phyloP scores from a whole-genome alignment of 2,797 vertebrate species.

The Phrynocephalus guinanensis region DNA sequence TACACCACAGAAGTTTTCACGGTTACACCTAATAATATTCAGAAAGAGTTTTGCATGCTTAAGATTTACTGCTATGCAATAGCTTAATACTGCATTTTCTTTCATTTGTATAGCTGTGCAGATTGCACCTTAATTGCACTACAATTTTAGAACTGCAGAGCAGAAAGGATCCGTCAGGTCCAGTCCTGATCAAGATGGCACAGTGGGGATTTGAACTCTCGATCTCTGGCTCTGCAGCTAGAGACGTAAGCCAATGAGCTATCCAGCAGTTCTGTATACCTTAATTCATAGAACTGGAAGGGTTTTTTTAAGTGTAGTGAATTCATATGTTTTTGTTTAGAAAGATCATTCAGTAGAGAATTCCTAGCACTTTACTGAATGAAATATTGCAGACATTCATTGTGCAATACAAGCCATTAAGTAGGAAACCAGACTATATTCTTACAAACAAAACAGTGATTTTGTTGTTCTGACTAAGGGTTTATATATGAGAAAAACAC shows the following conservation, averaged over 20 bases:
- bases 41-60: not conserved
- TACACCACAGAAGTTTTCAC: no score
- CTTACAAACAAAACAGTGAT: not conserved
- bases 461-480: constrained; percentile 3
- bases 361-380: not conserved
- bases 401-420: not conserved
- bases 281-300: not conserved
- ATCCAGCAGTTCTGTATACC: no score
- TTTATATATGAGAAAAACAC: not conserved
- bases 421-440: constrained; percentile 4
- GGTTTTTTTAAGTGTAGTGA: not conserved
- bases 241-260: no score
- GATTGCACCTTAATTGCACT: not conserved
- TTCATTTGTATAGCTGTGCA: not conserved
- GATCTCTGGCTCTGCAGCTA: no score
- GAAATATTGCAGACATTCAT: not conserved
- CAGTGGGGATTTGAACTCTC: no score
- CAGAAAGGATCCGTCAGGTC: no score
- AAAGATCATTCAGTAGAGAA: not conserved
- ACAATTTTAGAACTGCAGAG: no score
- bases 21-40: not conserved
- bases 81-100: not conserved
- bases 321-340: constrained; percentile 2
- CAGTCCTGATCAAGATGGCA: no score
- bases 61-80: not conserved